Evolutionary conservation across 2,888 invertebrate species (phyloP).

Genomic region (Machimus atricapillus): DNA sequence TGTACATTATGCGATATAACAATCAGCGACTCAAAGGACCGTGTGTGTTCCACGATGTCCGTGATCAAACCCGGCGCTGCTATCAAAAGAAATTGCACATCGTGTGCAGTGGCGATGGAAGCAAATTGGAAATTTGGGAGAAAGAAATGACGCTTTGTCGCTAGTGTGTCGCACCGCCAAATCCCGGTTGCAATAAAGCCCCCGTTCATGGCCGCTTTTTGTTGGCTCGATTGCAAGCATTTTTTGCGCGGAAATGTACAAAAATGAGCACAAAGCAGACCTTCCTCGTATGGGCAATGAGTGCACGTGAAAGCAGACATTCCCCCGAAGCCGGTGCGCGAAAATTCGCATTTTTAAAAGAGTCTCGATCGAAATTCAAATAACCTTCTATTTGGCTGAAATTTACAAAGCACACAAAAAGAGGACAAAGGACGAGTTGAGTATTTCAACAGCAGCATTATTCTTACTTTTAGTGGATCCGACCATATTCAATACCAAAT

Average conservation of each 20-base stretch:
- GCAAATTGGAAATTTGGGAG: background rate
- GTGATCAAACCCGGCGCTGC: background rate
- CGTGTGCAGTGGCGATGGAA: background rate
- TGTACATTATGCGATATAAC: constrained; percentile 5
- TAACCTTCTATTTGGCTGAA: background rate
- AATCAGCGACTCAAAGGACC: background rate
- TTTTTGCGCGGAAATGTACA: background rate
- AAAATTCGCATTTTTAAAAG: background rate
- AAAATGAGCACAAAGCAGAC: background rate
- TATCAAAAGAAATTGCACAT: background rate
- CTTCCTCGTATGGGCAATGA: background rate
- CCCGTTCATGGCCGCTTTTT: background rate
- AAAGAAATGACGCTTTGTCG: background rate
- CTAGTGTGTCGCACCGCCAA: background rate
- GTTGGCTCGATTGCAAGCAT: background rate
- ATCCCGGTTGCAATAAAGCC: background rate
- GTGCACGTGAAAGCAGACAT: background rate
- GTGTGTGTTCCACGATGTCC: background rate
- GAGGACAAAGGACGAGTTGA: background rate
- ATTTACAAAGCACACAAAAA: background rate
- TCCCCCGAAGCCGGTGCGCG: background rate
- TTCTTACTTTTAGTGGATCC: background rate
- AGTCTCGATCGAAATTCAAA: background rate
- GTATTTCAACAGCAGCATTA: background rate
- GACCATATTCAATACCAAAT: background rate